A percentile compares a stretch with the other conserved stretches of the same genome.
Evolutionary conservation across 2,113 vertebrate genomes (phyloP).

Genomic region (Chamaetylas fuelleborni): DNA sequence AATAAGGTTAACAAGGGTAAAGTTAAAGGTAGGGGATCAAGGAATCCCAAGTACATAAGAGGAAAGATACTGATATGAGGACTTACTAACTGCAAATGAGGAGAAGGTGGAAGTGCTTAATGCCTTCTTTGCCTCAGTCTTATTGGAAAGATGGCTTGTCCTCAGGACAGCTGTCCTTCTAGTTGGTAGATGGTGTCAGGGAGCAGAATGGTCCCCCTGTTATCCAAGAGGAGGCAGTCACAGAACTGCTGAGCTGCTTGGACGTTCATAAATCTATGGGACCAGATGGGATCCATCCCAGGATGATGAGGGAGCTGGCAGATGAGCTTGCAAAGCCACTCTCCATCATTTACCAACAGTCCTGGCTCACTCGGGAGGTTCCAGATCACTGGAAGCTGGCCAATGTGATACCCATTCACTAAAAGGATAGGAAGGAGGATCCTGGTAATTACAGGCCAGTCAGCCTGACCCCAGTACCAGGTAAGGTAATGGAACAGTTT

Average conservation of each 20-base stretch:
- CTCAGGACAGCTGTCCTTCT: too few species aligned
- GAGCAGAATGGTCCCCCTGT: too few species aligned
- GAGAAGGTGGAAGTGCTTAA: not conserved
- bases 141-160: not conserved
- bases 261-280: too few species aligned
- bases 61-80: not conserved
- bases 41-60: not conserved
- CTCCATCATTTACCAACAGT: not conserved
- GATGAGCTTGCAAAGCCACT: accelerated
- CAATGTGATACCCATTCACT: not conserved
- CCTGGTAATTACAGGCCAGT: not conserved
- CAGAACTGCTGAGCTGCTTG: too few species aligned
- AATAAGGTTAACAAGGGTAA: not conserved
- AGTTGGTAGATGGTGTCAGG: too few species aligned
- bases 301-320: too few species aligned
- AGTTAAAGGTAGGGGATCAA: not conserved
- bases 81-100: not conserved
- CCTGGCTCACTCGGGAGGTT: not conserved
- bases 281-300: not conserved
- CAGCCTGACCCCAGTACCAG: too few species aligned
- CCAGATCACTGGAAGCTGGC: not conserved
- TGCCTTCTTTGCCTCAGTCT: not conserved
- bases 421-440: not conserved
- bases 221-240: too few species aligned
- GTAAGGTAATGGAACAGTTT: too few species aligned